Conservation (phyloP, 1,140 invertebrate species). For the Solenopsis fugax region DNA sequence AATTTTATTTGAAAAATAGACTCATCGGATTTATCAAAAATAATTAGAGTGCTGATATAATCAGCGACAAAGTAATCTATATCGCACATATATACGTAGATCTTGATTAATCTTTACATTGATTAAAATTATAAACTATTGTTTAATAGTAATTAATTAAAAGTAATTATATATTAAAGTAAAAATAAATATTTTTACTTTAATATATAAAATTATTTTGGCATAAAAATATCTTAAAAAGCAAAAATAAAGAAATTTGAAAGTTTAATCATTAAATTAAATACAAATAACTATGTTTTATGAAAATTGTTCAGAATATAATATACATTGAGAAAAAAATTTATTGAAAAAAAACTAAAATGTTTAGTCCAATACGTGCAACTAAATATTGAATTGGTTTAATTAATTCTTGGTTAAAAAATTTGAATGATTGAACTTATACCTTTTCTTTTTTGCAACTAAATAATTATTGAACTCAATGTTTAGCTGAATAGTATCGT, state of each 20-base stretch:
- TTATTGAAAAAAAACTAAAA: too few relatives aligned
- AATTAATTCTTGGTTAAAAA: too few relatives aligned
- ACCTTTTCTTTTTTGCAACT: too few relatives aligned
- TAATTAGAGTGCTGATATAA: not conserved
- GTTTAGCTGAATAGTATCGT: too few relatives aligned
- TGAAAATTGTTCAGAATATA: not conserved
- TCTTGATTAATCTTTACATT: not conserved
- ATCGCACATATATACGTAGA: not conserved
- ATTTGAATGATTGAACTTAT: too few relatives aligned
- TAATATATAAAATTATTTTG: not conserved
- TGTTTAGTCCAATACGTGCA: too few relatives aligned
- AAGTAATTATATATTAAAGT: too few relatives aligned
- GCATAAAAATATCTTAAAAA: not conserved
- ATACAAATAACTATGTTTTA: not conserved
- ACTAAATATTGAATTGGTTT: too few relatives aligned
- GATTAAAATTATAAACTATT: not conserved
- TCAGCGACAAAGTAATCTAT: not conserved
- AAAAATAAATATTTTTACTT: too few relatives aligned
- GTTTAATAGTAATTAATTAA: not conserved
- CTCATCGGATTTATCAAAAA: not conserved
- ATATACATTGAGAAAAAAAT: too few relatives aligned
- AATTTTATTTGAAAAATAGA: too few relatives aligned
- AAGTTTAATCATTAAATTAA: not conserved
- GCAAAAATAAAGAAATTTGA: not conserved
- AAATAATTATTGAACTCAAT: too few relatives aligned